Evolutionary conservation across 30 jellyfish, hydroid and myxozoan species (phyloP), one percentile per base, ranked within the genome.

Genomic region (Aurelia sp.): DNA sequence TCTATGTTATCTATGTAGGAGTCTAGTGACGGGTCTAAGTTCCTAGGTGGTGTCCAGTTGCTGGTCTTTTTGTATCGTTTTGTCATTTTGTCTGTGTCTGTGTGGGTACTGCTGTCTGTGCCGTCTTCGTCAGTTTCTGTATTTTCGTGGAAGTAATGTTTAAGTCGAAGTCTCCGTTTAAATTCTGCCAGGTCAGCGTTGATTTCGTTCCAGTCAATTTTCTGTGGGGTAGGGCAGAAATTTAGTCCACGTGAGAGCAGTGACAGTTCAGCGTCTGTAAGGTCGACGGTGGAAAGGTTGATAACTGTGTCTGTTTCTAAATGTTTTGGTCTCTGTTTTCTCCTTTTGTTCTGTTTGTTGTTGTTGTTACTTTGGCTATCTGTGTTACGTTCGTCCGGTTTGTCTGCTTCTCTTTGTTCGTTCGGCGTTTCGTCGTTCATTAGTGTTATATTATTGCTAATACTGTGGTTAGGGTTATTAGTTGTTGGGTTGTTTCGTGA

Each of bases 41-140:
- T 53, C 65, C 19, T 53, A 18, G 65, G 65, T 53, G 65, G 65
- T 53, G 65, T 53, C 65, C n/a, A 53, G 65, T 53, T 53, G 65
- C 19, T 53, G 16, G 65, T 18, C 19, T 53, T 53, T 53, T 18
- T 53, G 19, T 53, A 53, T 53, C 19, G 16, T 18, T 13, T 53
- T 53, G 16, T 53, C 19, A 53, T 53, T 53, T 53, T 18, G 19
- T 13, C 19, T 13, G n/a, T 53, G 16, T 53, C 65, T 53, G 1
- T 0, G 2, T 53, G n/a, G 2, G 65, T 53, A 53, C 19, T 18
- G 2, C 1, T 53, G 16, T 53, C n/a, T 53, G 65, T 2, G 1
- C 19, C 2, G 65, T 53, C 65, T 0, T 53, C n/a, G 1, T 53
- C 33, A 27, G 33, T 27, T 27, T 2, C 33, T 27, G 33, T 27